phyloP scores from a whole-genome alignment of 2,888 invertebrate genomes.

The Horisme vitalbata region DNA sequence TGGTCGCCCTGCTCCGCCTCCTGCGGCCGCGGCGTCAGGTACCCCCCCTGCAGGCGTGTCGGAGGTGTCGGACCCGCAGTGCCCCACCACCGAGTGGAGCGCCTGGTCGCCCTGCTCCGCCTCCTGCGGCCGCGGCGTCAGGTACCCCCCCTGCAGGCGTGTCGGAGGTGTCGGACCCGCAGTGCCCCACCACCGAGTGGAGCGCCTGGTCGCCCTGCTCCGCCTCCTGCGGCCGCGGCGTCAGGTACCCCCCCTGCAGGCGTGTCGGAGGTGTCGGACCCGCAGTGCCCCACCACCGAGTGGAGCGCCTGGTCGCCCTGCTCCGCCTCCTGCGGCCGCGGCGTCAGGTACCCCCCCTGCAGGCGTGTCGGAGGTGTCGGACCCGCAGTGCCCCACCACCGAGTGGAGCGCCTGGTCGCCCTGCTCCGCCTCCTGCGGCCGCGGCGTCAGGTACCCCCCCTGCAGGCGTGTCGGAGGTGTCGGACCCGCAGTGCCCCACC shows the following conservation, averaged over 20 bases:
- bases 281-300: constrained; percentile 89
- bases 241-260: constrained; percentile 44
- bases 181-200: constrained; percentile 93
- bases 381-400: constrained; percentile 89
- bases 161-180: constrained; percentile 78
- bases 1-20: constrained; percentile 96
- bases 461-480: constrained; percentile 53
- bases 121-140: constrained; percentile 92
- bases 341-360: constrained; percentile 71
- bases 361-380: constrained; percentile 63
- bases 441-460: constrained; percentile 80
- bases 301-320: constrained; percentile 98
- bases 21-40: constrained; percentile 90
- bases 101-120: constrained; percentile 96
- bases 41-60: constrained; percentile 20
- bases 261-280: constrained; percentile 76
- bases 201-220: constrained; percentile 96
- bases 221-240: constrained; percentile 93
- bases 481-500: constrained; percentile 88
- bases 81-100: constrained; percentile 94
- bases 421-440: constrained; percentile 94
- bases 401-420: constrained; percentile 97
- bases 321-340: constrained; percentile 93
- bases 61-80: constrained; percentile 83
- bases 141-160: constrained; percentile 26